A percentile compares a stretch with the other conserved stretches of the same genome.
phyloP scores from a whole-genome alignment of 2,888 invertebrate genomes.

The Drosophila borborema region DNA sequence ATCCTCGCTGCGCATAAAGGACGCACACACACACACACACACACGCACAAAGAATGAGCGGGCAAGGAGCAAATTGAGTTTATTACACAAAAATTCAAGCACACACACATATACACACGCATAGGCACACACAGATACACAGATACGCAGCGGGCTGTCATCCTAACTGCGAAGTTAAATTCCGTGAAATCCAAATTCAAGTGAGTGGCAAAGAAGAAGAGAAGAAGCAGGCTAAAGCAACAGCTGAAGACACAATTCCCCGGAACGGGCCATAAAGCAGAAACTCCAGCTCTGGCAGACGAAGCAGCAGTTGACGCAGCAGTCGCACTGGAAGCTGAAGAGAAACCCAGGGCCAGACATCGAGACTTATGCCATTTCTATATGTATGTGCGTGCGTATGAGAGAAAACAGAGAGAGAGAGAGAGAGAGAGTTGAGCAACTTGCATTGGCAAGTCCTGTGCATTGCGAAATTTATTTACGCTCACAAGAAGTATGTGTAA shows the following conservation, averaged over 20 bases:
- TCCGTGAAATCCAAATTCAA: slow-evolving; percentile 80
- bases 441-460: slow-evolving; percentile 36
- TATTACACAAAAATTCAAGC: slow-evolving; percentile 54
- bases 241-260: slow-evolving; percentile 79
- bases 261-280: slow-evolving; percentile 77
- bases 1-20: slow-evolving; percentile 61
- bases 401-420: neutral
- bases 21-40: slow-evolving; percentile 9
- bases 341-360: slow-evolving; percentile 46
- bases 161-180: slow-evolving; percentile 76
- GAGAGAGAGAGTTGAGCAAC: slow-evolving; percentile 15
- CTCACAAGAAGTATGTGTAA: neutral
- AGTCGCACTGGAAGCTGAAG: slow-evolving; percentile 30
- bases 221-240: slow-evolving; percentile 37
- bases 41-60: slow-evolving; percentile 22
- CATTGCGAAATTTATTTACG: slow-evolving; percentile 20
- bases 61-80: slow-evolving; percentile 47
- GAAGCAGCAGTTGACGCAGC: slow-evolving; percentile 28
- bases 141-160: slow-evolving; percentile 61
- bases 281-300: slow-evolving; percentile 54
- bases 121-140: slow-evolving; percentile 26
- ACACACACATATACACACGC: slow-evolving; percentile 14
- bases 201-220: slow-evolving; percentile 61
- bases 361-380: slow-evolving; percentile 58
- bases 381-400: slow-evolving; percentile 22